phyloP scores from a whole-genome alignment of 1,140 invertebrate genomes.

The Belonocnema kinseyi region DNA sequence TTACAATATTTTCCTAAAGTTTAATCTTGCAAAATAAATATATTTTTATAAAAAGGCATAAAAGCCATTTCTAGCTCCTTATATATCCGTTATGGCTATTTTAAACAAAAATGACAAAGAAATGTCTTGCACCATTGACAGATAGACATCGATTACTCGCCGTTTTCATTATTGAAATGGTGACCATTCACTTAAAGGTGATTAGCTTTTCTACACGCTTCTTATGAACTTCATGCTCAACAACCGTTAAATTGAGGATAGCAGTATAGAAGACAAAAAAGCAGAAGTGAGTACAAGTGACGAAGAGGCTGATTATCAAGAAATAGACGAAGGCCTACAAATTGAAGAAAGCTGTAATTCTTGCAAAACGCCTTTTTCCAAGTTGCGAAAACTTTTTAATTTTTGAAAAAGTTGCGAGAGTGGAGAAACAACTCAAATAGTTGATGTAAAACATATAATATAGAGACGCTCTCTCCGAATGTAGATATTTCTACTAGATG shows the following conservation, averaged over 20 bases:
- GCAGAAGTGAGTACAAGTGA: background rate
- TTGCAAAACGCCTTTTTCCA: background rate
- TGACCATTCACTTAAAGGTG: too few species aligned
- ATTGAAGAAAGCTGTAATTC: background rate
- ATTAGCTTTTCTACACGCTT: too few species aligned
- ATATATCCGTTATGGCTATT: too few species aligned
- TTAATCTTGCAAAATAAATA: too few species aligned
- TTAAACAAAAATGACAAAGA: too few species aligned
- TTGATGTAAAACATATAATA: constrained; percentile 25
- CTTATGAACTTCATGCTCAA: background rate
- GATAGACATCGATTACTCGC: too few species aligned
- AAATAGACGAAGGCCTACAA: background rate
- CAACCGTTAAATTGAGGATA: background rate
- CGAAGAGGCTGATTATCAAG: background rate
- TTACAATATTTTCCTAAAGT: too few species aligned
- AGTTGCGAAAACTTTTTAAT: constrained; percentile 34
- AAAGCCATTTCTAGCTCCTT: too few species aligned
- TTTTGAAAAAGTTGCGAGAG: constrained; percentile 32
- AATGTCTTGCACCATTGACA: too few species aligned
- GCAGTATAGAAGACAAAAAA: background rate
- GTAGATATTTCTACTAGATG: constrained; percentile 34
- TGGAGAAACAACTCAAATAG: constrained; percentile 13
- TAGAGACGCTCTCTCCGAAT: constrained; percentile 3
- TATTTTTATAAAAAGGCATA: too few species aligned
- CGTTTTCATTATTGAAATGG: too few species aligned